Base-by-base conservation (phyloP, 2,797 vertebrate genomes). In the Enteromius radiatus region DNA sequence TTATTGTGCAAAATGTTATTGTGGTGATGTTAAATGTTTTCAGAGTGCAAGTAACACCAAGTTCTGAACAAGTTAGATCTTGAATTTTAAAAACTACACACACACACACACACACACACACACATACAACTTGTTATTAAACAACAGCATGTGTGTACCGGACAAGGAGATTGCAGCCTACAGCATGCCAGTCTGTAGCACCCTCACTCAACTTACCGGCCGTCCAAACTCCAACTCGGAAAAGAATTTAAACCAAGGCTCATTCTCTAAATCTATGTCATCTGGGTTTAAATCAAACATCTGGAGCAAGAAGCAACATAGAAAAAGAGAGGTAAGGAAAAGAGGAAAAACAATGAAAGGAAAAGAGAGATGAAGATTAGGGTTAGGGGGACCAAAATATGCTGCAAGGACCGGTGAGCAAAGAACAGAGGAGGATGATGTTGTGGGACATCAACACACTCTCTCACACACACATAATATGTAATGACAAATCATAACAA, bases 201-300 rank as follows among this genome's bases (percentile, higher is more conserved):
- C 86, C 88, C 89, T 88, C 41, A 19, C 67, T 65, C 63, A 89
- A 95, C 94, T 99, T 99, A 99, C 98, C 98, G 96, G 98, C 82
- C 95, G 94, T 95, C 98, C 98, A 96, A 99, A 99, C 94, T 99
- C 96, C 97, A 99, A 95, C 91, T 99, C 98, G 95, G 98, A 98
- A 99, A 99, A 99, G 97, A 99, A 99, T 95, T 97, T 99, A 99
- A 97, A 99, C 98, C 98, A 99, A 93, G 98, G 97, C 91, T 99
- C 98, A 92, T 98, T 99, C 96, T 99, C 97, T 99, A 99, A 98
- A 97, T 99, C 98, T 99, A 99, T 96, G 95, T 98, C 98, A 97
- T 98, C 96, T 91, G 95, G 95, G 89, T 93, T 94, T 95, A 95
- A 94, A 92, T 92, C 93, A 96, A 94, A 97, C 91, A 90, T 97